Percentiles rank a stretch among this genome's conserved stretches.
Evolutionary conservation across 2,113 vertebrate species (phyloP).

Genomic region (Macquaria ambigua): DNA sequence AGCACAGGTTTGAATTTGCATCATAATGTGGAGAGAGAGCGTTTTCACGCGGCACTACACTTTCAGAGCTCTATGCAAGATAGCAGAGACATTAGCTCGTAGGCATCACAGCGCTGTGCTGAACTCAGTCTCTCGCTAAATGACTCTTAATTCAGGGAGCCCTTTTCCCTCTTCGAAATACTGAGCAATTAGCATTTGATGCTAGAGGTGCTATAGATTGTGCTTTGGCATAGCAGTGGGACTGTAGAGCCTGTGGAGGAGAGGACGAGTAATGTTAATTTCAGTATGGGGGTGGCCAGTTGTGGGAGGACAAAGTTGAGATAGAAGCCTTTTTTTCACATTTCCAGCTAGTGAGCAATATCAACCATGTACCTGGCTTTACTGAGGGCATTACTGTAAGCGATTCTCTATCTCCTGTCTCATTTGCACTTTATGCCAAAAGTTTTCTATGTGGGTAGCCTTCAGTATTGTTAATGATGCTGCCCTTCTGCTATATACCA

Average conservation of each 20-base stretch:
- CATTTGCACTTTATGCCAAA: conserved; percentile 65
- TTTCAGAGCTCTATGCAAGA: conserved; percentile 47
- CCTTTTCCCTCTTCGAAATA: conserved; percentile 66
- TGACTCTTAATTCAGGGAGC: conserved; percentile 79
- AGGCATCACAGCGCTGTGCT: conserved; percentile 60
- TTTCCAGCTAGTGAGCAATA: conserved; percentile 50
- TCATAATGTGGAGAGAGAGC: conserved; percentile 51
- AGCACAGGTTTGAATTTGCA: conserved; percentile 62
- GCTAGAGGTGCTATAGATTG: conserved; percentile 74
- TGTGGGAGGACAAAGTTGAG: conserved; percentile 69
- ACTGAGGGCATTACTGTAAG: conserved; percentile 39
- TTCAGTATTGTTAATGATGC: conserved; percentile 61
- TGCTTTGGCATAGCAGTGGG: conserved; percentile 66
- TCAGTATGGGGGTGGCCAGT: conserved; percentile 65
- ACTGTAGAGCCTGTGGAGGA: conserved; percentile 60
- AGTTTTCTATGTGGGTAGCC: conserved; percentile 49
- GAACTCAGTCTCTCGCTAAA: conserved; percentile 75
- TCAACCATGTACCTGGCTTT: conserved; percentile 45
- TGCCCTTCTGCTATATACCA: conserved; percentile 54
- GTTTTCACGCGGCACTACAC: conserved; percentile 34
- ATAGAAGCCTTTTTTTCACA: conserved; percentile 36
- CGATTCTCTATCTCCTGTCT: conserved; percentile 34
- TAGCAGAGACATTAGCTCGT: conserved; percentile 64
- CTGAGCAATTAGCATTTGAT: conserved; percentile 73
- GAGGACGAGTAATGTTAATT: conserved; percentile 73